Conservation (phyloP, 2,113 vertebrate species). For the Salvelinus namaycush region DNA sequence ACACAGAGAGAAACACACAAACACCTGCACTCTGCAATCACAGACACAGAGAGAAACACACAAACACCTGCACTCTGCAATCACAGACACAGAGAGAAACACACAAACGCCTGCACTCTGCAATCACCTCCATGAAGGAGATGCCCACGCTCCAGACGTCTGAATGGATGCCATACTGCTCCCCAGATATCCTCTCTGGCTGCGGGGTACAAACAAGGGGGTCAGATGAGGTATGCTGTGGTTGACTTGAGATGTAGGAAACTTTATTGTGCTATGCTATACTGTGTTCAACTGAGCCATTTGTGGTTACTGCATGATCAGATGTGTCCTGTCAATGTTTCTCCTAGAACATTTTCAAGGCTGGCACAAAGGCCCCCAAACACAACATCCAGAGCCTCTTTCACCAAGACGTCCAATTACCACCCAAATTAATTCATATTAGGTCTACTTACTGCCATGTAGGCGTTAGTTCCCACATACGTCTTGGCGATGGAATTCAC, state of each 20-base stretch:
- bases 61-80: too few species aligned
- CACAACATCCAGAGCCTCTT: too few species aligned
- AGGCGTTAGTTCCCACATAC: constrained; percentile 98
- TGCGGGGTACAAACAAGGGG: constrained; percentile 57
- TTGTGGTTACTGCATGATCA: background rate
- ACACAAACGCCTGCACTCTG: background rate
- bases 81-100: background rate
- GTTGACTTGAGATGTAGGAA: background rate
- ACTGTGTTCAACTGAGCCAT: background rate
- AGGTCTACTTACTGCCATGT: constrained; percentile 93
- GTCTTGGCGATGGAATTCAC: constrained; percentile 99
- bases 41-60: too few species aligned
- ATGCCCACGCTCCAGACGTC: constrained; percentile 98
- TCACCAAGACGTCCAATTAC: constrained; percentile 14
- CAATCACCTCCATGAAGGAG: constrained; percentile 91
- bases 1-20: too few species aligned
- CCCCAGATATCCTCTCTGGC: constrained; percentile 96
- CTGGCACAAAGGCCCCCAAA: too few species aligned
- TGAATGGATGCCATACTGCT: constrained; percentile 98
- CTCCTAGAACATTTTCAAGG: too few species aligned
- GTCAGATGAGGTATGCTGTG: background rate
- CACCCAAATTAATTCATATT: background rate
- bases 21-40: too few species aligned
- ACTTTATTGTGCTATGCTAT: background rate
- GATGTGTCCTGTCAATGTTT: background rate